These are phyloP conservation scores for Oncopodura yosiiana DNA, from an alignment of 1,140 invertebrate genomes.

Conservation along the genomic window DNA sequence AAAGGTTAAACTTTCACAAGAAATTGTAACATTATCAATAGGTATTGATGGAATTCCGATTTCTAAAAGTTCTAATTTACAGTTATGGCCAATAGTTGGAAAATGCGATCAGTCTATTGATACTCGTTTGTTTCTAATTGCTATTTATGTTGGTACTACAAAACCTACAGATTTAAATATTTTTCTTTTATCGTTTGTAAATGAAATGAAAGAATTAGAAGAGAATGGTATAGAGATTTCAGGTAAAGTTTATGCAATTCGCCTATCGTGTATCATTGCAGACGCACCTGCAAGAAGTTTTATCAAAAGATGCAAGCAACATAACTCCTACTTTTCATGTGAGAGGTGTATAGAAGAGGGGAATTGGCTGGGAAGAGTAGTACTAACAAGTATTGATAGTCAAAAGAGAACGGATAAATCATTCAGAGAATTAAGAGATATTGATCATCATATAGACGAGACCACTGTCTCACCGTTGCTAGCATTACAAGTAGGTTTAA, in stretches of 20 bases:
- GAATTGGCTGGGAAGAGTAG: slow-evolving; percentile 21
- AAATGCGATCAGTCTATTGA: slow-evolving; percentile 10
- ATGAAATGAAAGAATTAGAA: slow-evolving; percentile 23
- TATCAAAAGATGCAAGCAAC: slow-evolving; percentile 37
- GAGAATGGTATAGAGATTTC: slow-evolving; percentile 6
- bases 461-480: slow-evolving; percentile 10
- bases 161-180: slow-evolving; percentile 25
- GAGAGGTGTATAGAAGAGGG: slow-evolving; percentile 38
- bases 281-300: slow-evolving; percentile 41
- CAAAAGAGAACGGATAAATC: slow-evolving; percentile 26
- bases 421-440: slow-evolving; percentile 23
- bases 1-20: neutral
- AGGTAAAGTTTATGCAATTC: neutral
- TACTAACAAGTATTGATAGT: slow-evolving; percentile 33
- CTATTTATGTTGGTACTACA: slow-evolving; percentile 29
- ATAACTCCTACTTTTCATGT: slow-evolving; percentile 38
- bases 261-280: slow-evolving; percentile 34
- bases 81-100: slow-evolving; percentile 31
- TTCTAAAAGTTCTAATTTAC: slow-evolving; percentile 21
- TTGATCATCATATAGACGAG: slow-evolving; percentile 28
- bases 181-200: slow-evolving; percentile 33
- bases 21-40: slow-evolving; percentile 24
- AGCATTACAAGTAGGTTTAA: neutral
- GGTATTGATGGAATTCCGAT: slow-evolving; percentile 35
- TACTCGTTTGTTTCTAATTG: slow-evolving; percentile 26